phyloP scores from a whole-genome alignment of 2,888 invertebrate genomes.

The Nesidiocoris tenuis region DNA sequence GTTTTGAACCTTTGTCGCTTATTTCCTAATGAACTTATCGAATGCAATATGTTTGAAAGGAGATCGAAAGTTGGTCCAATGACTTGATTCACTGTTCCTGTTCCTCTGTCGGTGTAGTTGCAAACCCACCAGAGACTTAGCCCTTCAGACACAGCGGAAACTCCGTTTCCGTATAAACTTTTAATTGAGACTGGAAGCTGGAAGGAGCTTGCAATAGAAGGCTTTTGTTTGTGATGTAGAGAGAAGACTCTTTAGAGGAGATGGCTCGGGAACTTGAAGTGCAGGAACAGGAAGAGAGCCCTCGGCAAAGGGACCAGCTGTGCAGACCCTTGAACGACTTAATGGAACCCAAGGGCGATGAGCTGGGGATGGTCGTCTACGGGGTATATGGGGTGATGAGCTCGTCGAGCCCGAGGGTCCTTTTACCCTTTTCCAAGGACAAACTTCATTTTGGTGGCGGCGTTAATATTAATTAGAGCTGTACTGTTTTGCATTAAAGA shows the following conservation, averaged over 20 bases:
- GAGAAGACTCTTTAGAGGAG: neutral
- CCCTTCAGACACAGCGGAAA: neutral
- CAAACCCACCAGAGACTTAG: too few relatives aligned
- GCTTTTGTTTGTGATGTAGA: conserved; percentile 23
- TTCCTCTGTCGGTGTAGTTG: too few relatives aligned
- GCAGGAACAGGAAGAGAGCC: conserved; percentile 10
- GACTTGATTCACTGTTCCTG: too few relatives aligned
- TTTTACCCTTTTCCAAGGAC: neutral
- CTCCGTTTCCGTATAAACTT: conserved; percentile 7
- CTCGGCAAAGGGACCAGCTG: neutral
- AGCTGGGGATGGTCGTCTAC: too few relatives aligned
- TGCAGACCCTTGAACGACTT: conserved; percentile 10
- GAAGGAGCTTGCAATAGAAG: neutral
- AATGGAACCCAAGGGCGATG: conserved; percentile 7
- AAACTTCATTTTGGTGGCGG: conserved; percentile 1
- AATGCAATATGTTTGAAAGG: too few relatives aligned
- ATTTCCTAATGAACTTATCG: neutral
- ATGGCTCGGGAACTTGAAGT: neutral
- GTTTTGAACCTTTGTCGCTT: neutral
- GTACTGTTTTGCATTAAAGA: conserved; percentile 16
- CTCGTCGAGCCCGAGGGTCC: too few relatives aligned
- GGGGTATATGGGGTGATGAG: too few relatives aligned
- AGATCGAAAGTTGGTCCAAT: too few relatives aligned
- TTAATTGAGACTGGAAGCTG: conserved; percentile 18
- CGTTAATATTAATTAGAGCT: conserved; percentile 24